Evolutionary conservation across 2,797 vertebrate species (phyloP).

Genomic region (Buphagus erythrorhynchus): DNA sequence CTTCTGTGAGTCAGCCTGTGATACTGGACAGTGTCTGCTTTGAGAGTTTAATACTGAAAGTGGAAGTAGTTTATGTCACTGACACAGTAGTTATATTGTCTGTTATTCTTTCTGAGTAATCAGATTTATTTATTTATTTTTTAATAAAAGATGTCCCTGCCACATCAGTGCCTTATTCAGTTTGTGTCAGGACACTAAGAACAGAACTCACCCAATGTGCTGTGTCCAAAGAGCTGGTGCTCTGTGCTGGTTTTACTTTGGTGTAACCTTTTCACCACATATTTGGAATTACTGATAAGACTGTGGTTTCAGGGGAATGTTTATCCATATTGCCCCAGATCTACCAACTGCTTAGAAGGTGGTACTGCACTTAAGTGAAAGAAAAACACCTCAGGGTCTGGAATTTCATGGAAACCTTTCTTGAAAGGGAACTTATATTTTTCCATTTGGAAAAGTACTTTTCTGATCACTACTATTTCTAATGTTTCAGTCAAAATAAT

Average conservation of each 20-base stretch:
- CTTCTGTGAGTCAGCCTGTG: not conserved
- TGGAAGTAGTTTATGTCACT: not conserved
- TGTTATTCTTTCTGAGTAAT: not conserved
- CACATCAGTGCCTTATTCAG: not conserved
- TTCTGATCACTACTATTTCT: not conserved
- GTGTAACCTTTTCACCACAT: not conserved
- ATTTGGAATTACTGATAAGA: not conserved
- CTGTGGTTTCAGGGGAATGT: not conserved
- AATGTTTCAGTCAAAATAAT: not conserved
- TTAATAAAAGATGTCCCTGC: not conserved
- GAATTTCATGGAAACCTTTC: not conserved
- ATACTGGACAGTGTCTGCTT: not conserved
- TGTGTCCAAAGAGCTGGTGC: not conserved
- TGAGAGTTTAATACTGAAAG: slow-evolving; percentile 22
- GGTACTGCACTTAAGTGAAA: not conserved
- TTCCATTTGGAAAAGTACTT: not conserved
- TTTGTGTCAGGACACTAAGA: not conserved
- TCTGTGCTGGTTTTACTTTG: not conserved
- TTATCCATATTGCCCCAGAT: not conserved
- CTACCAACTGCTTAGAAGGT: not conserved
- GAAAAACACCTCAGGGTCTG: not conserved
- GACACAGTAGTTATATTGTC: not conserved
- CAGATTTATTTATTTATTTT: not conserved
- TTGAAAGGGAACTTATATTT: not conserved
- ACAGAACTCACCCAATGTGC: not conserved